Evolutionary conservation across 2,797 vertebrate genomes (phyloP).

Genomic region (Lutjanus campechanus): DNA sequence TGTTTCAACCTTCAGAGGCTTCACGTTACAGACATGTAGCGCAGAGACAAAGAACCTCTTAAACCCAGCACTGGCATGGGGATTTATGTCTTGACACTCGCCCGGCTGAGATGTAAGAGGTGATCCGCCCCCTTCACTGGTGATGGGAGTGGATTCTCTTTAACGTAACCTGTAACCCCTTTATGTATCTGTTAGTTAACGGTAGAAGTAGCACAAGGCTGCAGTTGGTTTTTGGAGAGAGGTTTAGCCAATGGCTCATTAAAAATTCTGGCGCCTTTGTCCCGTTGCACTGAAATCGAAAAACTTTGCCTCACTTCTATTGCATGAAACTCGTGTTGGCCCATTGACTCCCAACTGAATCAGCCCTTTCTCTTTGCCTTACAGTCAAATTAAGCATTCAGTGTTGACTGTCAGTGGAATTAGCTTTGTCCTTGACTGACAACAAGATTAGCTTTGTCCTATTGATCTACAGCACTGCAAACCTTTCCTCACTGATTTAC

Average conservation of each 20-base stretch:
- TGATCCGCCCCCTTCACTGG: too few relatives aligned
- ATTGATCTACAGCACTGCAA: slow-evolving; percentile 52
- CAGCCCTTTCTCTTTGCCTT: slow-evolving; percentile 12
- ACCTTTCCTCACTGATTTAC: slow-evolving; percentile 44
- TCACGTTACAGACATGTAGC: too few relatives aligned
- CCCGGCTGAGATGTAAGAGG: too few relatives aligned
- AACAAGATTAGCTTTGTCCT: slow-evolving; percentile 59
- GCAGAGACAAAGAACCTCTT: too few relatives aligned
- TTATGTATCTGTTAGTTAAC: neutral
- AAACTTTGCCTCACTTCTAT: slow-evolving; percentile 4
- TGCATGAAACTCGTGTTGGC: slow-evolving; percentile 10
- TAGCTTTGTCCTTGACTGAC: slow-evolving; percentile 53
- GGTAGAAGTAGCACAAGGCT: neutral
- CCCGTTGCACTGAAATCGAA: neutral
- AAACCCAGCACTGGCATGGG: too few relatives aligned
- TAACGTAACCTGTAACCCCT: neutral
- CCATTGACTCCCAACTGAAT: neutral
- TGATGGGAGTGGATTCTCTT: neutral
- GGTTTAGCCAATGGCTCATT: neutral
- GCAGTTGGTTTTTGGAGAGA: neutral
- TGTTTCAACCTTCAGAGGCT: too few relatives aligned
- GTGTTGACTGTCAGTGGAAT: slow-evolving; percentile 47
- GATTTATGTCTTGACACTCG: too few relatives aligned
- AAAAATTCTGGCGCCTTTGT: neutral
- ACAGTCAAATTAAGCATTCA: slow-evolving; percentile 41